A percentile compares a stretch with the other conserved stretches of the same genome.
Conservation (phyloP, 2,797 vertebrate species). For the Astyanax mexicanus region DNA sequence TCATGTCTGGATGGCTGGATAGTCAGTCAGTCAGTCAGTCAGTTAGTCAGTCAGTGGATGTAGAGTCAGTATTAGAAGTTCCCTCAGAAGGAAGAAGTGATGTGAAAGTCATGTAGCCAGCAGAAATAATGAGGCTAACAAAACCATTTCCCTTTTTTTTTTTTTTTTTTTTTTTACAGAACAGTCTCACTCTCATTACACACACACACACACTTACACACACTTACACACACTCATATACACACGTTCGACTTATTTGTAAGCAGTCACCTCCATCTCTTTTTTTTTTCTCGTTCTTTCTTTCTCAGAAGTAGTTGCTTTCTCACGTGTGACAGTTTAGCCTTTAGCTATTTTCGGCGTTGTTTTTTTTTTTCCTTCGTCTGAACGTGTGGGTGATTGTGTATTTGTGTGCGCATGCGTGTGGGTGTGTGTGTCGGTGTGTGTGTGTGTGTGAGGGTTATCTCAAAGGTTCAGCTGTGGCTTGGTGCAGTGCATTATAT, state of each 20-base stretch:
- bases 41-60: slow-evolving; percentile 27
- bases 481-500: slow-evolving; percentile 73
- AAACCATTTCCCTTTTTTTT: slow-evolving; percentile 55
- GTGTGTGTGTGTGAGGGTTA: slow-evolving; percentile 59
- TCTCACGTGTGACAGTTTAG: slow-evolving; percentile 50
- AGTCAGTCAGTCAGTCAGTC: slow-evolving; percentile 27
- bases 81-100: slow-evolving; percentile 60
- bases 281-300: too few relatives aligned
- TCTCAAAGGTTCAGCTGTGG: slow-evolving; percentile 75
- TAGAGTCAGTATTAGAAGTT: slow-evolving; percentile 56
- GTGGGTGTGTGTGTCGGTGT: slow-evolving; percentile 6
- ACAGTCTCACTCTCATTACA: slow-evolving; percentile 37
- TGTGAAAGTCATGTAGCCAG: slow-evolving; percentile 62
- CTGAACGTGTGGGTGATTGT: slow-evolving; percentile 25
- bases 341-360: slow-evolving; percentile 63
- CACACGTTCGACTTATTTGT: slow-evolving; percentile 30
- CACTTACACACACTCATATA: slow-evolving; percentile 9
- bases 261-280: slow-evolving; percentile 10
- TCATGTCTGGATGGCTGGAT: too few relatives aligned
- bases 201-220: slow-evolving; percentile 28
- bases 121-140: slow-evolving; percentile 64
- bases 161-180: slow-evolving; percentile 55
- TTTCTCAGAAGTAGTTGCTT: slow-evolving; percentile 33
- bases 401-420: slow-evolving; percentile 26
- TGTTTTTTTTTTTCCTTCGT: slow-evolving; percentile 13